Percentiles rank a stretch among this genome's conserved stretches.
These are phyloP conservation scores for Hyaena hyaena DNA, from an alignment of 2,113 vertebrate genomes.

Conservation along the genomic window DNA sequence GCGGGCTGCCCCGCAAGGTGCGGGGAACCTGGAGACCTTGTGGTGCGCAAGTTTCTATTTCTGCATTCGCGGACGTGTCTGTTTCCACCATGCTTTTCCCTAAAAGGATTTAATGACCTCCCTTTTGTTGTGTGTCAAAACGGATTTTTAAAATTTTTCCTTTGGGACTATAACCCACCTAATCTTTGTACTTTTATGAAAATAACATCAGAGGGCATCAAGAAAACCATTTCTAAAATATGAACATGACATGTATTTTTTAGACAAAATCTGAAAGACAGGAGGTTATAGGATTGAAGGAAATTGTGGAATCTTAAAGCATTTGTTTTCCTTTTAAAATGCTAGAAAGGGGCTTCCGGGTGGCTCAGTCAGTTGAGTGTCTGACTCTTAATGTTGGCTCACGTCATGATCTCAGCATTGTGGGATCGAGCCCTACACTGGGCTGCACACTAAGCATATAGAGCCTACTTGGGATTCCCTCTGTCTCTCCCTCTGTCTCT, in stretches of 20 bases:
- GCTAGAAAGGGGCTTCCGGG: too few relatives aligned
- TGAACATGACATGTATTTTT: background rate
- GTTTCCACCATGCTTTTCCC: background rate
- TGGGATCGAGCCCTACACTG: too few relatives aligned
- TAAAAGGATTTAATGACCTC: background rate
- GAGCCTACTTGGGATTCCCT: too few relatives aligned
- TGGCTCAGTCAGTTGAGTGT: too few relatives aligned
- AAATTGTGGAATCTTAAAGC: background rate
- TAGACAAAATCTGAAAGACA: background rate
- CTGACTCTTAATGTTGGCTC: too few relatives aligned
- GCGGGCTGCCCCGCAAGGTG: fast-evolving
- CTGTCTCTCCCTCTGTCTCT: too few relatives aligned
- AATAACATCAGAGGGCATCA: background rate
- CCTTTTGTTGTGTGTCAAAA: background rate
- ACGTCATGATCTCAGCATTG: too few relatives aligned
- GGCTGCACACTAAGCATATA: too few relatives aligned
- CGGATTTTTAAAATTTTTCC: background rate
- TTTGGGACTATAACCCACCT: background rate
- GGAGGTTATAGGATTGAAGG: background rate
- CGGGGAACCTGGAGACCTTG: fast-evolving
- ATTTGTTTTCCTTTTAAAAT: background rate
- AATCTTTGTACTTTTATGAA: background rate
- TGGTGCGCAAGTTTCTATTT: background rate
- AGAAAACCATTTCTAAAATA: background rate
- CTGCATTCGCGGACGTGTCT: fast-evolving